A percentile compares a stretch with the other conserved stretches of the same genome.
phyloP scores from a whole-genome alignment of 2,113 vertebrate genomes.

The Capricornis sumatraensis region DNA sequence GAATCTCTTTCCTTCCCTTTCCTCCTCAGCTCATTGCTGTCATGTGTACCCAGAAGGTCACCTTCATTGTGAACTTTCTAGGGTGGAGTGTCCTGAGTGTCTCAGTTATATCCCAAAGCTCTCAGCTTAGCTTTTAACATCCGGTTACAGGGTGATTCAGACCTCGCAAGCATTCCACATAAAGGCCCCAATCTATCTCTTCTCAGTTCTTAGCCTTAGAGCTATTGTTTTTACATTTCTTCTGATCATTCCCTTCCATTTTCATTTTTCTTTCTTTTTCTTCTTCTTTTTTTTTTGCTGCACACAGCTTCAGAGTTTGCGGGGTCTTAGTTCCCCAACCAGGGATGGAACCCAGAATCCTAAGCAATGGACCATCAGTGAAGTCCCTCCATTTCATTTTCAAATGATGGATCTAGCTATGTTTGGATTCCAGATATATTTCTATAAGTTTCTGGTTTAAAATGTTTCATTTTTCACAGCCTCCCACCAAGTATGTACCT shows the following conservation, averaged over 20 bases:
- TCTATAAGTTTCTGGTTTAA: neutral
- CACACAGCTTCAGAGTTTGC: neutral
- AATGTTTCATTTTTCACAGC: neutral
- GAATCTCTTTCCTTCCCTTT: neutral
- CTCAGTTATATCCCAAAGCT: neutral
- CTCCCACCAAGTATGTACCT: too few relatives aligned
- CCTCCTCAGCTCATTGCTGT: neutral
- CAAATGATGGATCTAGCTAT: neutral
- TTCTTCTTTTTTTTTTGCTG: neutral
- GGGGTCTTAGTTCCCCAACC: neutral
- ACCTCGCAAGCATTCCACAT: neutral
- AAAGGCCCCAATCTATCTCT: neutral
- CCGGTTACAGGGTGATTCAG: neutral
- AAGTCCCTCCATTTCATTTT: neutral
- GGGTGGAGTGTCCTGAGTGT: neutral
- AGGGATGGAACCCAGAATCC: neutral
- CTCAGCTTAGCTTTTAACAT: neutral
- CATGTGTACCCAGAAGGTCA: neutral
- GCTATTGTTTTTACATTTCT: neutral
- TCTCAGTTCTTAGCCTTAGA: neutral
- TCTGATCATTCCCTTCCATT: neutral
- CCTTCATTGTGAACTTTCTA: neutral
- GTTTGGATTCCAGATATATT: neutral
- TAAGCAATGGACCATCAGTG: neutral
- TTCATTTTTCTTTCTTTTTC: neutral